Percentiles rank a stretch among this genome's conserved stretches.
Evolutionary conservation across 2,113 vertebrate genomes (phyloP).

Genomic region (Cavia aperea): DNA sequence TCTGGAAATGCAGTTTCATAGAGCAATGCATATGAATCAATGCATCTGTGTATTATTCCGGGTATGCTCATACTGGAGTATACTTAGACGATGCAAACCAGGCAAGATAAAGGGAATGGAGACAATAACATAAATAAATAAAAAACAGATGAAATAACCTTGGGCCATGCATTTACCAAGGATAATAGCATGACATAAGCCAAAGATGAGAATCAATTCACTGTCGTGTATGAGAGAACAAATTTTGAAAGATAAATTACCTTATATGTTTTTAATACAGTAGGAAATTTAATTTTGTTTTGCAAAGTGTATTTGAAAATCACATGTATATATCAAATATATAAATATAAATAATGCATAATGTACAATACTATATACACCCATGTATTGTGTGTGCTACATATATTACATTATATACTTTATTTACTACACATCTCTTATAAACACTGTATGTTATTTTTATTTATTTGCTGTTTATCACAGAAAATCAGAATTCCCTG

Average conservation of each 20-base stretch:
- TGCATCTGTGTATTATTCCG: neutral
- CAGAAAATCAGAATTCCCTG: neutral
- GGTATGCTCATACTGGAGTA: neutral
- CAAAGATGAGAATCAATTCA: neutral
- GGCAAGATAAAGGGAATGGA: neutral
- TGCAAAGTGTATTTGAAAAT: neutral
- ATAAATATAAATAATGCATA: neutral
- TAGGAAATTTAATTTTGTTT: constrained; percentile 35
- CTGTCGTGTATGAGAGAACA: neutral
- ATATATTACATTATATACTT: neutral
- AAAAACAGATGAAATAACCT: neutral
- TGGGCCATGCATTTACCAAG: neutral
- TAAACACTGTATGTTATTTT: neutral
- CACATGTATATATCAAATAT: neutral
- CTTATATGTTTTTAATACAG: neutral
- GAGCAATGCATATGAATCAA: neutral
- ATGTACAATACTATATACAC: neutral
- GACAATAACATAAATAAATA: neutral
- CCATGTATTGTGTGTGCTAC: neutral
- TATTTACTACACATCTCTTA: neutral
- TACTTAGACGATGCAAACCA: neutral
- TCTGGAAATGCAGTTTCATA: neutral
- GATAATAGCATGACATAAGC: neutral
- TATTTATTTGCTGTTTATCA: neutral
- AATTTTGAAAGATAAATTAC: constrained; percentile 34